Evolutionary conservation across 1,140 invertebrate genomes (phyloP).

Genomic region (Philaenus spumarius): DNA sequence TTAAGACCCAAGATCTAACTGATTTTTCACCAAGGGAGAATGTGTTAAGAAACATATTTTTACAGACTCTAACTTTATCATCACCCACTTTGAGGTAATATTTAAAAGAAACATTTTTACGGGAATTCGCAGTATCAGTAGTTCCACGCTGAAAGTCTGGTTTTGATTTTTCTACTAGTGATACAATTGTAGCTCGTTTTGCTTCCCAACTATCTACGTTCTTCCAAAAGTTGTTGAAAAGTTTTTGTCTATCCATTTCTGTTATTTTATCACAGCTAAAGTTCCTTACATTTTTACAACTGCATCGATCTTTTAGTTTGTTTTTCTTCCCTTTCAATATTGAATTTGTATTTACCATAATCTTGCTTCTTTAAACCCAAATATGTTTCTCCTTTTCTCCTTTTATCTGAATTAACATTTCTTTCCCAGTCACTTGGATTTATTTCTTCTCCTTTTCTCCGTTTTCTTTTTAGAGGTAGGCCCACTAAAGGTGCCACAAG

Average conservation of each 20-base stretch:
- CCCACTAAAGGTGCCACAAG: too few relatives aligned
- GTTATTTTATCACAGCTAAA: slow-evolving; percentile 12
- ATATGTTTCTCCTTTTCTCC: slow-evolving; percentile 25
- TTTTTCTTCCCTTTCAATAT: slow-evolving; percentile 13
- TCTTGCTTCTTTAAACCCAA: slow-evolving; percentile 18
- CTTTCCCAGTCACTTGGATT: slow-evolving; percentile 10
- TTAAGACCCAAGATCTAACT: slow-evolving; percentile 14
- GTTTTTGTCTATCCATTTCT: slow-evolving; percentile 9
- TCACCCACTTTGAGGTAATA: slow-evolving; percentile 14
- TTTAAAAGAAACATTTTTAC: slow-evolving; percentile 15
- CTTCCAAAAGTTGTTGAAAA: slow-evolving; percentile 19
- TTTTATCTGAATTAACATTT: slow-evolving; percentile 23
- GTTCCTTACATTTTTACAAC: slow-evolving; percentile 14
- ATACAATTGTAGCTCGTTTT: slow-evolving; percentile 15
- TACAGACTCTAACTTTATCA: slow-evolving; percentile 11
- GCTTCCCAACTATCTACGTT: slow-evolving; percentile 17
- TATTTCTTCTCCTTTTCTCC: slow-evolving; percentile 19
- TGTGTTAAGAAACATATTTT: too few relatives aligned
- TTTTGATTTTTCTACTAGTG: slow-evolving; percentile 16
- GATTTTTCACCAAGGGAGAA: slow-evolving; percentile 18
- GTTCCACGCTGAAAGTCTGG: slow-evolving; percentile 10
- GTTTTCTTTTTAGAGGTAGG: too few relatives aligned
- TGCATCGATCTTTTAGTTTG: slow-evolving; percentile 16
- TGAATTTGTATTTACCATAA: slow-evolving; percentile 11
- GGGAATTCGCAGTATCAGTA: slow-evolving; percentile 11